Evolutionary conservation across 1,140 invertebrate genomes (phyloP).

Genomic region (Rhyzopertha dominica): DNA sequence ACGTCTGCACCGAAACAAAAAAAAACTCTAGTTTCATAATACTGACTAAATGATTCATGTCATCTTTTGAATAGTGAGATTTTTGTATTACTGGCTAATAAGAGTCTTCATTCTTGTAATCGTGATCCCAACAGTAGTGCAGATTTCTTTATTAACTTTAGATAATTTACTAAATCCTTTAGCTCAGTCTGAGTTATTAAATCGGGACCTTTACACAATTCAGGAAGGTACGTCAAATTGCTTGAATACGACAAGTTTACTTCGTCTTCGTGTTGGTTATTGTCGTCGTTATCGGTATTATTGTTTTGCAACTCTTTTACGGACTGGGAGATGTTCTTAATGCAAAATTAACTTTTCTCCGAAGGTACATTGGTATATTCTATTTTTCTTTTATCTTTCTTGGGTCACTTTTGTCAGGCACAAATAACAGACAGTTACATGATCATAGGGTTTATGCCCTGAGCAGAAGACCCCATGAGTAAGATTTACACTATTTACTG

Average conservation of each 20-base stretch:
- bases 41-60: not conserved
- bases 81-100: constrained; percentile 6
- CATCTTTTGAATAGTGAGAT: constrained; percentile 15
- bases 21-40: constrained; percentile 1
- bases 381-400: constrained; percentile 2
- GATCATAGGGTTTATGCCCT: no score
- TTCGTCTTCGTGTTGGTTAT: not conserved
- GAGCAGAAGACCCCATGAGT: no score
- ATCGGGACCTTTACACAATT: no score
- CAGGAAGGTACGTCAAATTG: no score
- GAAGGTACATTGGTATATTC: constrained; percentile 1
- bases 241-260: no score
- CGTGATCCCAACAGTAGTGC: constrained; percentile 5
- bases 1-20: constrained; percentile 31
- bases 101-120: no score
- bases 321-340: constrained; percentile 4
- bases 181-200: no score
- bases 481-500: no score
- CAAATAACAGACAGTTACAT: constrained; percentile 25
- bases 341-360: constrained; percentile 1
- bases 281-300: not conserved
- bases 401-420: not conserved
- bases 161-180: constrained; percentile 7
- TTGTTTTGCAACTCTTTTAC: not conserved
- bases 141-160: not conserved